These are phyloP conservation scores for Cheumatopsyche charites DNA, from an alignment of 1,140 invertebrate species.

Conservation along the genomic window DNA sequence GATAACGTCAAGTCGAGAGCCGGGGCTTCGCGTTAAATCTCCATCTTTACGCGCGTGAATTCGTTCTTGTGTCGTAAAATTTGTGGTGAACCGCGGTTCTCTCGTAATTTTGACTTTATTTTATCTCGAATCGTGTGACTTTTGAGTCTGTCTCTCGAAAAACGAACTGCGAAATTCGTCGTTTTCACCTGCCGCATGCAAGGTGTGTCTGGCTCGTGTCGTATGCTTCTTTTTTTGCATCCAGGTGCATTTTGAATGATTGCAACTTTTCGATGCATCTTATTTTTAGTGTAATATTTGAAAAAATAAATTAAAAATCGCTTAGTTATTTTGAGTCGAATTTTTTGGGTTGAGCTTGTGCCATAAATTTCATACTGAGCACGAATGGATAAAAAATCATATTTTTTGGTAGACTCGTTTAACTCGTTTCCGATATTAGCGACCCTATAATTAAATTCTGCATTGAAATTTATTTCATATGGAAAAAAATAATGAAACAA, in stretches of 20 bases:
- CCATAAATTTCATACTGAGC: constrained; percentile 5
- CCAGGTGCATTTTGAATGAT: constrained; percentile 13
- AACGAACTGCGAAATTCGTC: neutral
- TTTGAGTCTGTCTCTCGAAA: neutral
- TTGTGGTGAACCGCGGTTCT: too few species aligned
- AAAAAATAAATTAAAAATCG: neutral
- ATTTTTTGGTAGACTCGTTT: neutral
- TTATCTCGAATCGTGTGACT: too few species aligned
- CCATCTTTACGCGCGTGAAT: too few species aligned
- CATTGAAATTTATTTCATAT: constrained; percentile 10
- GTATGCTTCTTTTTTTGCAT: neutral
- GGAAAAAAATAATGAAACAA: neutral
- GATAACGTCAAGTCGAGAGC: too few species aligned
- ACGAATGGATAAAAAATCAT: neutral
- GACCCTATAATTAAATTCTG: constrained; percentile 8
- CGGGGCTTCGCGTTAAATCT: too few species aligned
- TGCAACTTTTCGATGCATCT: neutral
- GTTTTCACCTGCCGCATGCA: constrained; percentile 13
- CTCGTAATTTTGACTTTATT: too few species aligned
- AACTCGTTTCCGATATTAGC: neutral
- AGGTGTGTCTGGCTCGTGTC: constrained; percentile 18
- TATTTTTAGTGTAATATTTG: neutral
- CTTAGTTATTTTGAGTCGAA: neutral
- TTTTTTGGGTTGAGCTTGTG: neutral
- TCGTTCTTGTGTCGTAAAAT: too few species aligned